phyloP scores from a whole-genome alignment of 2,888 invertebrate species.

The Tetranychus piercei region DNA sequence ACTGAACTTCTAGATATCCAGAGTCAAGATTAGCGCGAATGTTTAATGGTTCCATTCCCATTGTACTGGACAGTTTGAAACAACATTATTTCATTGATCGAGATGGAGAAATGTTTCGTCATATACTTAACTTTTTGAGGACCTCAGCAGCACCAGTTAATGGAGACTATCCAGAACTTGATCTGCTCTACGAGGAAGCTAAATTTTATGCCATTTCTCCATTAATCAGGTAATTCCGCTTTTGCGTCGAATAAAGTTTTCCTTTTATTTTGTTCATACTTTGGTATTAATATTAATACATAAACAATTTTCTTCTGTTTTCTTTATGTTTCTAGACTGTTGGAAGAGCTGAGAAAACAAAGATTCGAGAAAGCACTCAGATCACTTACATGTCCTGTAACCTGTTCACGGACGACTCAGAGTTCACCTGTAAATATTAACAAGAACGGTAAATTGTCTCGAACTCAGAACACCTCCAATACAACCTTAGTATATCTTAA shows the following conservation, averaged over 20 bases:
- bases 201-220: constrained; percentile 63
- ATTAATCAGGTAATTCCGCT: constrained; percentile 32
- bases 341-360: constrained; percentile 53
- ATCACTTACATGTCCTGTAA: too few relatives aligned
- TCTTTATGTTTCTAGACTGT: constrained; percentile 37
- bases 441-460: too few relatives aligned
- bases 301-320: not conserved
- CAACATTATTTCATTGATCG: constrained; percentile 98
- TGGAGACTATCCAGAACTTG: constrained; percentile 63
- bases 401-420: too few relatives aligned
- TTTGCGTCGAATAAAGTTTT: not conserved
- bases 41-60: constrained; percentile 86
- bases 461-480: too few relatives aligned
- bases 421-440: too few relatives aligned
- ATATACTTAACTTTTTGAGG: constrained; percentile 87
- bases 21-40: constrained; percentile 76
- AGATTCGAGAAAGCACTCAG: constrained; percentile 29
- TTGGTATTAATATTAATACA: too few relatives aligned
- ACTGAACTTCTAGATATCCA: constrained; percentile 48
- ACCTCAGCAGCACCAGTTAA: constrained; percentile 71
- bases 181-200: constrained; percentile 73
- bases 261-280: not conserved
- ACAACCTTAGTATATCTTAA: too few relatives aligned
- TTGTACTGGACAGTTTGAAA: constrained; percentile 81
- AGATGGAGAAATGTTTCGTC: constrained; percentile 91